Base-by-base conservation (phyloP, 2,888 invertebrate species). In the Odontomyia ornata region DNA sequence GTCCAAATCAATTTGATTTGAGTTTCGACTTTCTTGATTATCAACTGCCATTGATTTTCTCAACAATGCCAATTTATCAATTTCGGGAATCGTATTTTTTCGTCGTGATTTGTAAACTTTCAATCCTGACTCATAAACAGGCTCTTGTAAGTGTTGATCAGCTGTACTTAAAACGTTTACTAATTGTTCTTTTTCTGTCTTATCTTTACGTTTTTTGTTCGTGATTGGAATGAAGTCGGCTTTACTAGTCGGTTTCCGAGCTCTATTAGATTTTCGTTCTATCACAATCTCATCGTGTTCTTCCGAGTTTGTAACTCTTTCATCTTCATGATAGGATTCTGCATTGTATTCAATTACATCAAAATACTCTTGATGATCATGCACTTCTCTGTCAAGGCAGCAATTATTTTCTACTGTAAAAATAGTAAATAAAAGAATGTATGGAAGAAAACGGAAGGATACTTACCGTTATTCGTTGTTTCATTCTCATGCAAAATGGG, bases 31-130 rank as follows among this genome's bases (percentile, higher is more conserved):
- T 21, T 62, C 62, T 21, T 13, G 5, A 60, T 11, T 60, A 21
- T 60, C 60, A 1, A 25, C 23, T 11, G 60, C 11, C 5, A 13
- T 18, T 1, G 60, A 18, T 23, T 1, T 60, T 60, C 60, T 60
- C 5, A 21, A 23, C 21, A 69, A 15, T 1, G 13, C 65, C 25
- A 69, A 47, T 47, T 69, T 72, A 56, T 56, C 52, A 52, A 72
- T 56, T 72, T 56, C 71, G 23, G 30, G 56, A 27, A 72, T 28
- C 7, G 56, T 72, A 28, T 72, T 56, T 28, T 72, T 72, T n/a
- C 71, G 52, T 13, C 71, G 27, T 3, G 71, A 56, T n/a, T 56
- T 72, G 13, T 13, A 15, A 15, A 27, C 2, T 15, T 27, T 71
- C n/a, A 23, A 4, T 52, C 13, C 52, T 52, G 15, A 4, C 36